Percentiles rank a stretch among this genome's conserved stretches.
phyloP scores from a whole-genome alignment of 2,797 vertebrate genomes.

The Micromesistius poutassou region DNA sequence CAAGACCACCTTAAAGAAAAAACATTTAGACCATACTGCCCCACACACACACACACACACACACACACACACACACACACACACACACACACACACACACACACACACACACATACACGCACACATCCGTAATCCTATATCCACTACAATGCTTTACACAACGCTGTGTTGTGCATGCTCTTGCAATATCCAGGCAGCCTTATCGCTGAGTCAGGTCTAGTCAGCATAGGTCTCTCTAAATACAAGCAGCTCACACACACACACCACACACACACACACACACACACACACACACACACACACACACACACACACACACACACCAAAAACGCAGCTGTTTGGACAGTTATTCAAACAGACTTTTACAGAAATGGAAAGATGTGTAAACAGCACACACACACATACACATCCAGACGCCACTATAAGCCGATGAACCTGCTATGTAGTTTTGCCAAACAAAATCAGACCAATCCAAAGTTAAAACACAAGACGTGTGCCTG shows the following conservation, averaged over 20 bases:
- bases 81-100: conserved; percentile 10
- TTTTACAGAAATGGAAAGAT: background rate
- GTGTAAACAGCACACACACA: background rate
- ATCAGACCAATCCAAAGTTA: background rate
- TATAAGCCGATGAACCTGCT: background rate
- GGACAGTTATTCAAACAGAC: background rate
- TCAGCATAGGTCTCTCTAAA: conserved; percentile 50
- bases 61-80: conserved; percentile 13
- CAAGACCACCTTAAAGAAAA: background rate
- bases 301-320: background rate
- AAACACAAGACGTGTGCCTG: background rate
- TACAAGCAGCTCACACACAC: conserved; percentile 30
- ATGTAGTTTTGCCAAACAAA: background rate
- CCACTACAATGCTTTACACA: conserved; percentile 10
- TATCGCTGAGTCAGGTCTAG: conserved; percentile 58
- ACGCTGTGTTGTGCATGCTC: conserved; percentile 39
- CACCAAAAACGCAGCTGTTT: background rate
- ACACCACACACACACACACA: conserved; percentile 4
- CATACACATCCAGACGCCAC: background rate
- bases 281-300: background rate
- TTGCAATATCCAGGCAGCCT: conserved; percentile 53
- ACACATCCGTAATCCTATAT: conserved; percentile 1
- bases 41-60: conserved; percentile 8
- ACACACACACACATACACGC: conserved; percentile 3
- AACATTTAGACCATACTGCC: conserved; percentile 4